Conservation (phyloP, 2,888 invertebrate species). For the Ceriagrion tenellum region DNA sequence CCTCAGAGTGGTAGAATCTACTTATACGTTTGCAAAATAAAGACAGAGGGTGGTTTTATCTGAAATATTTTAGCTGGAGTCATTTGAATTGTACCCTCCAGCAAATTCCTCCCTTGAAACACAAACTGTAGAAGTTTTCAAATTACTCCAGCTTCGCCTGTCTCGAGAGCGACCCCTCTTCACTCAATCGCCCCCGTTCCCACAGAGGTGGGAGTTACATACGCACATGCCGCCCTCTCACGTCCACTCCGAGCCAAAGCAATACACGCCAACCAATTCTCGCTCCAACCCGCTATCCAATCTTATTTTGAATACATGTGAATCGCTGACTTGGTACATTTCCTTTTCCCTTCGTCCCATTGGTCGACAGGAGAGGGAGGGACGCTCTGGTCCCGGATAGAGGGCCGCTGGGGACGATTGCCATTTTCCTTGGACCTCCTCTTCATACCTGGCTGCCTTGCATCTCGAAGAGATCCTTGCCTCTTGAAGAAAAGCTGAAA, state of each 20-base stretch:
- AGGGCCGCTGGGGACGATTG: background rate
- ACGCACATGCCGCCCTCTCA: background rate
- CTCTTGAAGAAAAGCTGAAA: too few species aligned
- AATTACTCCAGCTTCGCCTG: background rate
- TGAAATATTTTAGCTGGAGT: too few species aligned
- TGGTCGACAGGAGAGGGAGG: background rate
- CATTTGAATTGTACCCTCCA: too few species aligned
- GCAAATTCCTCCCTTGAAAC: too few species aligned
- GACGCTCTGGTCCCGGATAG: too few species aligned
- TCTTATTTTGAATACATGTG: slow-evolving; percentile 1
- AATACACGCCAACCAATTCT: background rate
- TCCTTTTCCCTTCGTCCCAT: background rate
- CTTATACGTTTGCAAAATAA: too few species aligned
- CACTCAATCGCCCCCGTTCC: background rate
- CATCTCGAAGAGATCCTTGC: too few species aligned
- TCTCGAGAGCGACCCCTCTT: background rate
- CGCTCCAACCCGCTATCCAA: background rate
- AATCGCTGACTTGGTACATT: background rate
- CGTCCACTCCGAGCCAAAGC: background rate
- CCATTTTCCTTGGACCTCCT: background rate
- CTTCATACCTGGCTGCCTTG: too few species aligned
- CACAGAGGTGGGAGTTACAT: background rate
- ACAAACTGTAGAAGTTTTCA: too few species aligned
- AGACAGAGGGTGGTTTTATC: too few species aligned
- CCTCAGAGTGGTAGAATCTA: too few species aligned